Evolutionary conservation across 2,113 vertebrate species (phyloP).

Genomic region (Trematocara stigmaticum): DNA sequence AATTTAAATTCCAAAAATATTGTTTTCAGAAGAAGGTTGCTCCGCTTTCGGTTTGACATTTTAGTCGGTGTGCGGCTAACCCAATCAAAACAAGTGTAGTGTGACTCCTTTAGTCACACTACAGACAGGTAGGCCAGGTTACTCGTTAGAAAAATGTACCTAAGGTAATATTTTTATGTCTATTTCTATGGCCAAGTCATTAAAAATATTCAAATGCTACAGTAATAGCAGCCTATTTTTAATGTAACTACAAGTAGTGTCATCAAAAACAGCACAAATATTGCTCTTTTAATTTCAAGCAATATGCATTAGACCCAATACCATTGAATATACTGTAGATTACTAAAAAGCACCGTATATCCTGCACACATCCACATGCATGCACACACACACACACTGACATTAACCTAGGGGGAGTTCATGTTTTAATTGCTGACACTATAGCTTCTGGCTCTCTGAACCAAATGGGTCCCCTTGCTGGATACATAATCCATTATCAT

Average conservation of each 20-base stretch:
- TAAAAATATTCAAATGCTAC: background rate
- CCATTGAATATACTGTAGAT: background rate
- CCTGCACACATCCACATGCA: background rate
- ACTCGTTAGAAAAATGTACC: background rate
- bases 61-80: background rate
- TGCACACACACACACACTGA: background rate
- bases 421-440: conserved; percentile 73
- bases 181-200: background rate
- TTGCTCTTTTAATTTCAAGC: background rate
- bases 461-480: conserved; percentile 61
- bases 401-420: conserved; percentile 36
- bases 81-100: background rate
- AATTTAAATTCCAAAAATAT: background rate
- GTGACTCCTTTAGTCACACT: background rate
- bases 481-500: conserved; percentile 75
- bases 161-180: background rate
- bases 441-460: conserved; percentile 63
- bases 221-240: background rate
- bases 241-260: background rate
- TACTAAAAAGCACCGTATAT: background rate
- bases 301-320: background rate
- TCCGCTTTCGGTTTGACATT: background rate
- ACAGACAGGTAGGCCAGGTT: background rate
- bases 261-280: background rate
- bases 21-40: background rate